phyloP scores from a whole-genome alignment of 2,888 invertebrate genomes.

The Pseudococcus jackbeardsleyi region DNA sequence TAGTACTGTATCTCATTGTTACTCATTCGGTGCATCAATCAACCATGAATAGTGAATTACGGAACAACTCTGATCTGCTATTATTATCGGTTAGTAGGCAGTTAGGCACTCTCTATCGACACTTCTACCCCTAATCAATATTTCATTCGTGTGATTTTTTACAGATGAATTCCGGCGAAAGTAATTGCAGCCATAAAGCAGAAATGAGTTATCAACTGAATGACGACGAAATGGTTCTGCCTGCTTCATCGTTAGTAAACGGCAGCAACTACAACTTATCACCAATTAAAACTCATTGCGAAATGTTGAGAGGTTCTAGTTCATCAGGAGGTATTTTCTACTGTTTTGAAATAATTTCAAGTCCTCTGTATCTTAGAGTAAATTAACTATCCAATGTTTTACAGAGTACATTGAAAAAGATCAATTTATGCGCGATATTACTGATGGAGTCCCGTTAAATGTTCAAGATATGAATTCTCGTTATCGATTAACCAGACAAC shows the following conservation, averaged over 20 bases:
- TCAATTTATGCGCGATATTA: conserved; percentile 31
- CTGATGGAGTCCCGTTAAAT: conserved; percentile 27
- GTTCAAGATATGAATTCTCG: conserved; percentile 44
- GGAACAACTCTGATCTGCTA: background rate
- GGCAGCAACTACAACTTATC: background rate
- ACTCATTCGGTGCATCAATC: background rate
- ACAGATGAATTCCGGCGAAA: conserved; percentile 32
- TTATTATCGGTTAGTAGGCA: background rate
- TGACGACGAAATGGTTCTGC: conserved; percentile 18
- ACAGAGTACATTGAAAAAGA: conserved; percentile 29
- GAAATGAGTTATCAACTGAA: conserved; percentile 3
- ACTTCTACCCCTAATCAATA: background rate
- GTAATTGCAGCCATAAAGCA: background rate
- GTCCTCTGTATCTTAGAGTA: no score
- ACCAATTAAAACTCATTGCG: conserved; percentile 33
- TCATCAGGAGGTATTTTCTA: conserved; percentile 26
- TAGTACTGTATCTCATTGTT: background rate
- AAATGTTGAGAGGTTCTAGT: background rate
- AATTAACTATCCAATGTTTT: background rate
- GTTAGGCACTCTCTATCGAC: background rate
- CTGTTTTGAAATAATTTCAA: background rate
- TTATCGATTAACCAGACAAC: conserved; percentile 28
- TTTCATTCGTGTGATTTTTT: background rate
- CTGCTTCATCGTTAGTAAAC: conserved; percentile 6
- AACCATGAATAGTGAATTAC: background rate